These are phyloP conservation scores for Verasper variegatus DNA, from an alignment of 2,113 vertebrate species.

Conservation along the genomic window DNA sequence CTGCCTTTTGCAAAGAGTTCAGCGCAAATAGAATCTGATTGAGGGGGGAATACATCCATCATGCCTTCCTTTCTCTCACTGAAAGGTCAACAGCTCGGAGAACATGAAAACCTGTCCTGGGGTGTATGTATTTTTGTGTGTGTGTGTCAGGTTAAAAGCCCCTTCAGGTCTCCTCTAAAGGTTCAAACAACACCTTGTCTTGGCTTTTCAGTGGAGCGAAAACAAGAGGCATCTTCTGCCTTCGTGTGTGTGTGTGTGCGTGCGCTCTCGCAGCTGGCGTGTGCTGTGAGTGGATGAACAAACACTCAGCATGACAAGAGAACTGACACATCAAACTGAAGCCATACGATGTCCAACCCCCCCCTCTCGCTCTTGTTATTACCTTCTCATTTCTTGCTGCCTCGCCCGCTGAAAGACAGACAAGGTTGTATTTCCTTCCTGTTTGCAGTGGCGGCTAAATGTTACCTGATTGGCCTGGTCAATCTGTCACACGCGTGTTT, in stretches of 20 bases:
- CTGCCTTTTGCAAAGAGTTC: conserved; percentile 53
- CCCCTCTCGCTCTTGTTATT: conserved; percentile 39
- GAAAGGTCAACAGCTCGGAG: conserved; percentile 50
- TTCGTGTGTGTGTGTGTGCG: conserved; percentile 7
- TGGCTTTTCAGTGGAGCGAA: conserved; percentile 35
- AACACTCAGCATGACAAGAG: conserved; percentile 62
- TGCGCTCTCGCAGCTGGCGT: conserved; percentile 5
- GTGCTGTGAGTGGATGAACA: conserved; percentile 57
- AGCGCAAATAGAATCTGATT: conserved; percentile 42
- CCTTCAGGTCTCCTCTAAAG: conserved; percentile 40
- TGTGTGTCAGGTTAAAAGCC: conserved; percentile 40
- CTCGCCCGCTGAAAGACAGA: conserved; percentile 28
- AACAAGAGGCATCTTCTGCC: conserved; percentile 52
- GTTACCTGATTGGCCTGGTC: conserved; percentile 59
- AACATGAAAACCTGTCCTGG: conserved; percentile 49
- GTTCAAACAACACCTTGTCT: conserved; percentile 54
- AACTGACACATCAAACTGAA: conserved; percentile 61
- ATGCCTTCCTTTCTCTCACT: conserved; percentile 34
- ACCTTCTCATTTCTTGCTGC: conserved; percentile 35
- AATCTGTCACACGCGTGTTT: conserved; percentile 56
- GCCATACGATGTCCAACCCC: conserved; percentile 45
- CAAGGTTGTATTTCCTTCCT: conserved; percentile 35
- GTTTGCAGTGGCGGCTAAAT: conserved; percentile 48
- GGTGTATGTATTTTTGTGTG: neutral
- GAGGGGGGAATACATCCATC: conserved; percentile 51